A percentile compares a stretch with the other conserved stretches of the same genome.
Evolutionary conservation across 1,140 invertebrate genomes (phyloP).

Genomic region (Leguminivora glycinivorella): DNA sequence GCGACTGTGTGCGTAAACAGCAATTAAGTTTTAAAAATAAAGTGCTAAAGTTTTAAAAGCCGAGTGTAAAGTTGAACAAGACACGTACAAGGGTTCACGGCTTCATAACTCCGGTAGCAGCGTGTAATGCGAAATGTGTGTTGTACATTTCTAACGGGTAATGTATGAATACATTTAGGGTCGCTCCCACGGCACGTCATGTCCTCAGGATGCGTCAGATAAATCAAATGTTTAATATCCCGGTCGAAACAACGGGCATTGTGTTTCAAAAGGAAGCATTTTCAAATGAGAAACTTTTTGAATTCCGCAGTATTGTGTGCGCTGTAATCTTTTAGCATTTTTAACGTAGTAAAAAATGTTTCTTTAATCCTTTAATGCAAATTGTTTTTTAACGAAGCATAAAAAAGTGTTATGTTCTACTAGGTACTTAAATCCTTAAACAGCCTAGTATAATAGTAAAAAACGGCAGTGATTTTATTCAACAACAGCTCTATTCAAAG

Average conservation of each 20-base stretch:
- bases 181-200: constrained; percentile 44
- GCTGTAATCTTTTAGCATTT: constrained; percentile 31
- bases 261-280: constrained; percentile 34
- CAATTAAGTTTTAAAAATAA: constrained; percentile 46
- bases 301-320: neutral
- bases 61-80: constrained; percentile 35
- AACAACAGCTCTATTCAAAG: constrained; percentile 17
- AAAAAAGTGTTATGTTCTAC: constrained; percentile 33
- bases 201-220: constrained; percentile 48
- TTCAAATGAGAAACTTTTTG: neutral
- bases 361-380: neutral
- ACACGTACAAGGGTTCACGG: constrained; percentile 17
- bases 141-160: constrained; percentile 41
- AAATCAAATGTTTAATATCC: constrained; percentile 62
- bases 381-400: neutral
- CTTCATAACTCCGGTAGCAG: constrained; percentile 27
- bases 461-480: constrained; percentile 11
- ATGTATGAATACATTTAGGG: constrained; percentile 37
- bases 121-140: constrained; percentile 43
- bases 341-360: neutral
- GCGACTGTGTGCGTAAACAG: constrained; percentile 36
- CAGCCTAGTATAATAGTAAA: constrained; percentile 6
- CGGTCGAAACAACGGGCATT: constrained; percentile 47
- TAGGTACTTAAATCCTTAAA: constrained; percentile 36
- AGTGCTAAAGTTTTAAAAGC: constrained; percentile 42